Evolutionary conservation across 2,113 vertebrate genomes (phyloP).

Genomic region (Seriola dumerili): DNA sequence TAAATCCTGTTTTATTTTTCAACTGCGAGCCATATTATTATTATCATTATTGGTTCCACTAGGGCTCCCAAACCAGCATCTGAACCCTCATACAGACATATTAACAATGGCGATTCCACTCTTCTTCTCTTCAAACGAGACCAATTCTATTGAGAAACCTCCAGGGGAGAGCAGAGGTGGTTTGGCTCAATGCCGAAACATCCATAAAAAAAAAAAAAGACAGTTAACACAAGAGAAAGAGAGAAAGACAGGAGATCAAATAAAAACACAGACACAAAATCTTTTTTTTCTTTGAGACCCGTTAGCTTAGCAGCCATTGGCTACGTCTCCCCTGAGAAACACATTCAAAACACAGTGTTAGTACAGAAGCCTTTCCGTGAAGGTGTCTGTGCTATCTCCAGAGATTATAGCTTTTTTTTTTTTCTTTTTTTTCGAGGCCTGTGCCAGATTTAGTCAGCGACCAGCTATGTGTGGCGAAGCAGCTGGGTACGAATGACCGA

Average conservation of each 20-base stretch:
- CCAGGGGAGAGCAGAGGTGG: conserved; percentile 41
- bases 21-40: conserved; percentile 11
- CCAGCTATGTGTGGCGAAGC: conserved; percentile 50
- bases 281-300: conserved; percentile 5
- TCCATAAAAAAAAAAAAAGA: conserved; percentile 36
- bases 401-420: conserved; percentile 5
- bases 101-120: conserved; percentile 40
- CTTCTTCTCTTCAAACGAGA: conserved; percentile 56
- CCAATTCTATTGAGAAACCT: conserved; percentile 53
- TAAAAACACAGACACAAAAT: conserved; percentile 36
- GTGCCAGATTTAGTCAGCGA: conserved; percentile 47
- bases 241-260: conserved; percentile 55
- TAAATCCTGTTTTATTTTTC: conserved; percentile 62
- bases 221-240: conserved; percentile 55
- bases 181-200: conserved; percentile 53
- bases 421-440: neutral
- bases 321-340: conserved; percentile 54
- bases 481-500: conserved; percentile 52
- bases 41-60: neutral
- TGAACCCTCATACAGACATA: conserved; percentile 28
- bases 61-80: conserved; percentile 43
- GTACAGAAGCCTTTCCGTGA: conserved; percentile 26
- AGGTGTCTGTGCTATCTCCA: conserved; percentile 30
- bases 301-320: conserved; percentile 43
- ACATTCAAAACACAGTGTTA: conserved; percentile 56